Conservation (phyloP, 2,888 invertebrate genomes). For the Stenoptilia bipunctidactyla region DNA sequence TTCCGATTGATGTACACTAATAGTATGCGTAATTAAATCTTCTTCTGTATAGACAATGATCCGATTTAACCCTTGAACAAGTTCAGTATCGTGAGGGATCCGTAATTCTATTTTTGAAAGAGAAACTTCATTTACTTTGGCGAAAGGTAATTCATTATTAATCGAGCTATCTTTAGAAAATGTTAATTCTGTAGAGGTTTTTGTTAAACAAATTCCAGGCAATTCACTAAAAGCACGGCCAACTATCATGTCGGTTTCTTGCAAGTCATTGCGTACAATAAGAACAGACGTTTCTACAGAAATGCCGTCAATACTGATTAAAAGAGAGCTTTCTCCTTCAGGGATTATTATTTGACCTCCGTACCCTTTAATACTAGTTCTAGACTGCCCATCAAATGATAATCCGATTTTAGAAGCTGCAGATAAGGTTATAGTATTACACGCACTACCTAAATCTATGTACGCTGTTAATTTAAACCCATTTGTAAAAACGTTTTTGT, state of each 20-base stretch:
- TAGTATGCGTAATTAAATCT: too few relatives aligned
- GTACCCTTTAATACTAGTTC: conserved; percentile 7
- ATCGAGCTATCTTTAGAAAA: conserved; percentile 2
- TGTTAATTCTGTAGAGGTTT: conserved; percentile 1
- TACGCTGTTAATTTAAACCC: too few relatives aligned
- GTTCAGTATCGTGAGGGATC: too few relatives aligned
- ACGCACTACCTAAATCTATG: too few relatives aligned
- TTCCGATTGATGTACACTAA: neutral
- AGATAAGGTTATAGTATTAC: conserved; percentile 4
- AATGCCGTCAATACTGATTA: conserved; percentile 6
- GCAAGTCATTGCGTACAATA: conserved; percentile 2
- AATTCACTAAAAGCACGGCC: conserved; percentile 7
- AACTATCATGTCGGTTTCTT: conserved; percentile 6
- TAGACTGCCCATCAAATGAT: too few relatives aligned
- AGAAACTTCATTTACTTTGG: too few relatives aligned
- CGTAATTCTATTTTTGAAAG: too few relatives aligned
- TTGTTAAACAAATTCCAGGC: conserved; percentile 4
- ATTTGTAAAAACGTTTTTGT: too few relatives aligned
- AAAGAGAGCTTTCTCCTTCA: conserved; percentile 7
- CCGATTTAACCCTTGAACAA: neutral
- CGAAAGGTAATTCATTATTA: conserved; percentile 1
- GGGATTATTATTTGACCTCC: conserved; percentile 7
- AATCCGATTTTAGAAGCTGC: conserved; percentile 3
- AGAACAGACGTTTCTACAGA: conserved; percentile 1
- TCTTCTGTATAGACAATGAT: too few relatives aligned